phyloP scores from a whole-genome alignment of 2,888 invertebrate species.

The Morinoia aosen region DNA sequence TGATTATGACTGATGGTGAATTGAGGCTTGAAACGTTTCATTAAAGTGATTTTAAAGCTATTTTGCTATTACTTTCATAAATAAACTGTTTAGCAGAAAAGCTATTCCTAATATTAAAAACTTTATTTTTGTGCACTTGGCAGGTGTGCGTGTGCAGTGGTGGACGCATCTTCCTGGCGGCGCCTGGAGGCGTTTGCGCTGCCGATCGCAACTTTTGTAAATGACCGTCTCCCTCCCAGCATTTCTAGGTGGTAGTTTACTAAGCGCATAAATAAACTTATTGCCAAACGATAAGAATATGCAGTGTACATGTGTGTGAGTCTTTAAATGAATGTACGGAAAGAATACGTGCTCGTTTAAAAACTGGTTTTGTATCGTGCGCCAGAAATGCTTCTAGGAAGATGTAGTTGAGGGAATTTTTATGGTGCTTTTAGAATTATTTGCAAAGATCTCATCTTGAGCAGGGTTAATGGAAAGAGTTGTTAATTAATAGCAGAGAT shows the following conservation, averaged over 20 bases:
- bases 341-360: neutral
- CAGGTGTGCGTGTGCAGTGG: slow-evolving; percentile 91
- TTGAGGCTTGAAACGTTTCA: no score
- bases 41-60: no score
- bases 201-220: slow-evolving; percentile 80
- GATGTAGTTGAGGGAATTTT: neutral
- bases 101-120: no score
- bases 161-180: slow-evolving; percentile 90
- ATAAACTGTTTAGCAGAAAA: no score
- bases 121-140: neutral
- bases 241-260: neutral
- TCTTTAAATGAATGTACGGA: neutral
- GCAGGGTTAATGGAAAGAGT: no score
- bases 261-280: neutral
- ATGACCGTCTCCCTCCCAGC: slow-evolving; percentile 68
- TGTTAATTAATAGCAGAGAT: no score
- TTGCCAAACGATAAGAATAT: neutral
- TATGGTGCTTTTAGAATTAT: neutral
- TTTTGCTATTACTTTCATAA: no score
- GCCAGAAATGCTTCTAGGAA: neutral
- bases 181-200: slow-evolving; percentile 84
- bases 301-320: neutral
- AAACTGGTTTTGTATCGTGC: neutral
- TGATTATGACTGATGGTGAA: no score
- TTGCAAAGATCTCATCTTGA: neutral